Evolutionary conservation across 2,113 vertebrate genomes (phyloP), one percentile per base, ranked within the genome.

Genomic region (Chloropsis cyanopogon): DNA sequence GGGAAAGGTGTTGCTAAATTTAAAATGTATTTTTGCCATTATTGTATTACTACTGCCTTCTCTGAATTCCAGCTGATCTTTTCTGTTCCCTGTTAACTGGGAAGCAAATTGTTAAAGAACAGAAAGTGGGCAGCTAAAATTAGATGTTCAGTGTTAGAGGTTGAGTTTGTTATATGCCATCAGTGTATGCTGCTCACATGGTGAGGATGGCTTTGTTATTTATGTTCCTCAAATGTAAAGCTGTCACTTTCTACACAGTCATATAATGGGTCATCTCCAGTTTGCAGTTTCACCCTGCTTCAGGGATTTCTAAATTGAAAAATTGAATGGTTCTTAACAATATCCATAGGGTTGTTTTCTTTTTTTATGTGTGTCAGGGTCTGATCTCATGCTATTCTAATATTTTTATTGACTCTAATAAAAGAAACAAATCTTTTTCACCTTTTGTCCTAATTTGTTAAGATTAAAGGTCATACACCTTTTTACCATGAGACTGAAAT

Each of bases 111-210:
- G 8, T 24, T 37, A 35, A 69, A 87, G 69, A 81, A 44, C 3
- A 18, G 41, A 65, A 83, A 56, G 21, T 26, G 59, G 37, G 41
- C 64, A 65, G 26, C 31, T 79, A 57, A 57, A 86, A 41, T 53
- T 3, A 69, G 8, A 37, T 15, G 14, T 22, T 72, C 69, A 19
- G 9, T 78, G 31, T 26, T 63, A 39, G 47, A 50, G 24, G 25
- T 6, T 1, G 7, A 68, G 63, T 68, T 54, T 68, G 42, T 37
- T 3, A 13, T 4, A 6, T 29, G 11, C 31, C 13, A 56, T 8
- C 70, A 15, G 24, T 12, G 16, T 17, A 14, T 1, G 0, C 9
- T 44, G 41, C 22, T 46, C 24, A 28, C 5, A 12, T 7, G 6
- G 35, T 41, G 50, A 83, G 11, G 39, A 44, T 46, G 24, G 35